Base-by-base conservation (phyloP, 2,888 invertebrate species). In the Phalera bucephala region DNA sequence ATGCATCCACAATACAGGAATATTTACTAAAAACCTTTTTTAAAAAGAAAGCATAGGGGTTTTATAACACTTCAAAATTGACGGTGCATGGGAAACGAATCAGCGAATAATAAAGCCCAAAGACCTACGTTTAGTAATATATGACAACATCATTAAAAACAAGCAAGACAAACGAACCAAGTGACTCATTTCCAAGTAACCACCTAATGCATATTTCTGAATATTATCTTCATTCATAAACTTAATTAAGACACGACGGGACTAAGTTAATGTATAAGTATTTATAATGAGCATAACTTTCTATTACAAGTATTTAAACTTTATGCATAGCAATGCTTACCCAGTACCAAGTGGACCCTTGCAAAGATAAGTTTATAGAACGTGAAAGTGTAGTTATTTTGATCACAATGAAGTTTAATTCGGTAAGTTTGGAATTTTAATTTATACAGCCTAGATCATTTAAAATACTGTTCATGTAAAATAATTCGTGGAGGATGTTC, bases 291-390 rank as follows among this genome's bases (percentile, higher is more conserved):
- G 15, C n/a, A 19, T 17, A 36, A 19, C 42, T 51, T 40, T 55
- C 52, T 39, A 43, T 33, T 37, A 15, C 11, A 20, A 2, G 14
- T 51, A 45, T 33, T 40, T 49, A 39, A 40, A 28, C 38, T 42
- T 38, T 39, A 45, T 45, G 28, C 42, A 33, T 46, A 53, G 43
- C 1, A 7, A 19, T 14, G 23, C 14, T 33, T 14, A n/a, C 19
- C 1, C 44, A 55, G 54, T 58, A 27, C 9, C 11, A 26, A 15
- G 12, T 30, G 28, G 21, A 33, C 35, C 40, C 31, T 40, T 28
- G 38, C 5, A 8, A 38, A 17, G 30, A 23, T 10, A 10, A 41
- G 43, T 37, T 19, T 10, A 25, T 12, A 19, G 11, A 17, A 5
- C 21, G 15, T 8, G 35, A 26, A 14, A 34, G 19, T 30, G 29